These are phyloP conservation scores for Xylophagus ater DNA, from an alignment of 2,888 invertebrate species.

Conservation along the genomic window DNA sequence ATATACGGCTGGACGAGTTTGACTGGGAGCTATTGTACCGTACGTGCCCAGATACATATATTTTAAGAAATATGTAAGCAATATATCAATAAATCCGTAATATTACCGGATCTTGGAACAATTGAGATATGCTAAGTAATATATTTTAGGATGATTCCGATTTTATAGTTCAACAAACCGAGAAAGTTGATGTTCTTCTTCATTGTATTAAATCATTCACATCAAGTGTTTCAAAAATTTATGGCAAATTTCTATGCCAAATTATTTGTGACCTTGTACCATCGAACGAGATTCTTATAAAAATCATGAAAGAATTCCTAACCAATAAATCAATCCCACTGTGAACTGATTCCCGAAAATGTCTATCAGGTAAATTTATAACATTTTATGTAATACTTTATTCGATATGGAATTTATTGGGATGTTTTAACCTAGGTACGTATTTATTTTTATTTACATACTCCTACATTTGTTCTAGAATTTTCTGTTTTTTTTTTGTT, in stretches of 20 bases:
- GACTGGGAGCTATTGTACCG: too few relatives aligned
- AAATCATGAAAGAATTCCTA: slow-evolving; percentile 75
- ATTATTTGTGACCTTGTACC: slow-evolving; percentile 73
- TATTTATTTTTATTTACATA: too few relatives aligned
- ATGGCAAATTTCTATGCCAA: slow-evolving; percentile 57
- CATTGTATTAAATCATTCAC: slow-evolving; percentile 60
- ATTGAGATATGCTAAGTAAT: slow-evolving; percentile 40
- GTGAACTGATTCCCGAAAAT: slow-evolving; percentile 70
- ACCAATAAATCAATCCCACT: slow-evolving; percentile 74
- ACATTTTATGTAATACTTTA: slow-evolving; percentile 22
- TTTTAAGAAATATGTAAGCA: too few relatives aligned
- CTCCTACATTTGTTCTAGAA: neutral
- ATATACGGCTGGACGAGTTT: too few relatives aligned
- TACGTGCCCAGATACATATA: too few relatives aligned
- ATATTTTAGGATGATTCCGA: slow-evolving; percentile 55
- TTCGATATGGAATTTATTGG: too few relatives aligned
- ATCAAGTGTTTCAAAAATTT: slow-evolving; percentile 51
- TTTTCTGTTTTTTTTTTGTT: slow-evolving; percentile 13
- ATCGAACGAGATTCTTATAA: slow-evolving; percentile 74
- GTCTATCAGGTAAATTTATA: slow-evolving; percentile 66
- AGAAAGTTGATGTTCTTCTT: slow-evolving; percentile 68
- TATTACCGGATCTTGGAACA: too few relatives aligned
- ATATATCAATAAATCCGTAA: too few relatives aligned
- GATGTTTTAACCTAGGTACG: too few relatives aligned
- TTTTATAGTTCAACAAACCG: slow-evolving; percentile 64